Conservation (phyloP, 2,888 invertebrate genomes). For the Bombyx huttoni region DNA sequence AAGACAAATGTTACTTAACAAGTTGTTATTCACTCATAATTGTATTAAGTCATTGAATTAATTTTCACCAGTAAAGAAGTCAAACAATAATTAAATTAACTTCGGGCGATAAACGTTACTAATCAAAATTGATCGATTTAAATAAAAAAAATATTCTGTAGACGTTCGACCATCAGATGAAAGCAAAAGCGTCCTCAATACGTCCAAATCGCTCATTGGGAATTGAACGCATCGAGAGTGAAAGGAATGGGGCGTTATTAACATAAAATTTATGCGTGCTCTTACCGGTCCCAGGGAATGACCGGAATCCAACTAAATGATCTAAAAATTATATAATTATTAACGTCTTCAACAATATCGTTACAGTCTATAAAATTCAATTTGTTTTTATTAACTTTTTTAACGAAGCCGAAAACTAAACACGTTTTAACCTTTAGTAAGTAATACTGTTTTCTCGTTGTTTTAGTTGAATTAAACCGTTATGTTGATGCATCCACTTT, state of each 20-base stretch:
- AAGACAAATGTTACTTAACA: too few relatives aligned
- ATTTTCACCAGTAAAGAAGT: background rate
- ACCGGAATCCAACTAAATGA: background rate
- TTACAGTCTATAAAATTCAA: background rate
- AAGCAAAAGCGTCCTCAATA: constrained; percentile 55
- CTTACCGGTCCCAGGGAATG: background rate
- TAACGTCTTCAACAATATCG: background rate
- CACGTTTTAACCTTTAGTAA: too few relatives aligned
- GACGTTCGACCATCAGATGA: constrained; percentile 31
- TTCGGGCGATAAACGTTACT: background rate
- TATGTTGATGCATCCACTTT: too few relatives aligned
- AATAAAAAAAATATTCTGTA: constrained; percentile 13
- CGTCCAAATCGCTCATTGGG: constrained; percentile 44
- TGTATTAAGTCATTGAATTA: too few relatives aligned
- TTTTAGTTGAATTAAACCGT: background rate
- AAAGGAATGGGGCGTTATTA: constrained; percentile 38
- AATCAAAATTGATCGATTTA: background rate
- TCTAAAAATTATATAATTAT: background rate
- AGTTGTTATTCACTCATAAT: too few relatives aligned
- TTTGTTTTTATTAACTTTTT: too few relatives aligned
- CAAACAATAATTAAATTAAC: background rate
- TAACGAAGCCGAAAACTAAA: too few relatives aligned
- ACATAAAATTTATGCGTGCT: constrained; percentile 18
- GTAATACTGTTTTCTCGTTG: background rate
- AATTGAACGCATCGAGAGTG: constrained; percentile 55